Conservation (phyloP, 2,113 vertebrate genomes). For the Girardinichthys multiradiatus region DNA sequence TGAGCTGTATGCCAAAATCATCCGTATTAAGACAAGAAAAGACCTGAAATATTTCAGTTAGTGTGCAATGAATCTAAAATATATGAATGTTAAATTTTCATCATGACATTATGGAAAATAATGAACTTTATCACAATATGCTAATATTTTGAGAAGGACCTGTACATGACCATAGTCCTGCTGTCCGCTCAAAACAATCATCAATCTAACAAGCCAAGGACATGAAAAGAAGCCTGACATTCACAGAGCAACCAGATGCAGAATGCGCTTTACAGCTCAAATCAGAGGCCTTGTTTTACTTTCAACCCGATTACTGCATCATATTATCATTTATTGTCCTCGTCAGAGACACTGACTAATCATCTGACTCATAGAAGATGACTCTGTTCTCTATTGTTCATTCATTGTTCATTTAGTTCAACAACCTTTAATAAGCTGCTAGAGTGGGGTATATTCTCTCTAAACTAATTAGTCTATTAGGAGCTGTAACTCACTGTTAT, state of each 20-base stretch:
- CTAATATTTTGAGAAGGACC: no score
- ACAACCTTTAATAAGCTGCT: conserved; percentile 16
- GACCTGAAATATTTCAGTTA: no score
- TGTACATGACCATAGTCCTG: no score
- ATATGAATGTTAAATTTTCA: no score
- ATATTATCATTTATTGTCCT: conserved; percentile 13
- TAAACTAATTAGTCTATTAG: conserved; percentile 7
- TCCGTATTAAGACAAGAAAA: no score
- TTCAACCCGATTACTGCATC: conserved; percentile 3
- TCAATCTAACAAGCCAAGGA: neutral
- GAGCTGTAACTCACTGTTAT: neutral
- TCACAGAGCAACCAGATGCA: neutral
- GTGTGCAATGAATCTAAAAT: no score
- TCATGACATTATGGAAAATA: no score
- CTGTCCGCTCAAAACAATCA: neutral
- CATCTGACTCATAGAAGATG: conserved; percentile 24
- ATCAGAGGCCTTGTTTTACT: neutral
- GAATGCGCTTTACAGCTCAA: neutral
- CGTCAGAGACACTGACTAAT: conserved; percentile 30
- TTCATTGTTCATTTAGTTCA: conserved; percentile 13
- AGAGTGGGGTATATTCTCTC: neutral
- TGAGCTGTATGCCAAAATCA: no score
- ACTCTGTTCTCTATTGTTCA: conserved; percentile 16
- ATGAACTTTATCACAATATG: no score
- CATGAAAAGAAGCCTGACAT: no score